Evolutionary conservation across 2,888 invertebrate genomes (phyloP).

Genomic region (Temnothorax rugatulus): DNA sequence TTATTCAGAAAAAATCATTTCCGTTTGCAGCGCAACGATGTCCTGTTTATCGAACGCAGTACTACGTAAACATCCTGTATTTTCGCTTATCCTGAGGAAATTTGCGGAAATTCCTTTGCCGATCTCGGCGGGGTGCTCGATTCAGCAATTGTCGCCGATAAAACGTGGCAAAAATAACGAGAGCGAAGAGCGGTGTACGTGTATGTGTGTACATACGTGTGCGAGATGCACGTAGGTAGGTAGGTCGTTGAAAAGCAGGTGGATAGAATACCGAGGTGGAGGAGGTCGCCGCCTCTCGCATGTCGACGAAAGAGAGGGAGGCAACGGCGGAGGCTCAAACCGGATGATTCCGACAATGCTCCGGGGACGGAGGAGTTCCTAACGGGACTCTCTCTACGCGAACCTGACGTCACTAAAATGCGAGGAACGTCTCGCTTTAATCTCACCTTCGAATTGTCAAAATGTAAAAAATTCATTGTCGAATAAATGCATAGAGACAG

Average conservation of each 20-base stretch:
- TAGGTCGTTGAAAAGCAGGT: conserved; percentile 67
- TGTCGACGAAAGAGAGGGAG: conserved; percentile 37
- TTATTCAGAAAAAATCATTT: not conserved
- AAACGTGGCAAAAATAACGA: conserved; percentile 55
- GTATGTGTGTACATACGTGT: not conserved
- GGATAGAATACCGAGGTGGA: conserved; percentile 61
- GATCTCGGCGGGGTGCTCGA: conserved; percentile 8
- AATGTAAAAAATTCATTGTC: not conserved
- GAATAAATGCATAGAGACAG: not conserved
- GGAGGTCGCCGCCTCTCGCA: conserved; percentile 32
- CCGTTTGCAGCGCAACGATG: not conserved
- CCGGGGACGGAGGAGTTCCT: conserved; percentile 61
- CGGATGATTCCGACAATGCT: conserved; percentile 71
- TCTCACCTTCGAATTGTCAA: conserved; percentile 25
- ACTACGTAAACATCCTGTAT: not conserved
- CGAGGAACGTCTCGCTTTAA: conserved; percentile 48
- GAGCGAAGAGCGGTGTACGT: conserved; percentile 27
- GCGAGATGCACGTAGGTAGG: conserved; percentile 44
- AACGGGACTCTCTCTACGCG: conserved; percentile 73
- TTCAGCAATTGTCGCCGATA: conserved; percentile 47
- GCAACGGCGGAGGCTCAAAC: conserved; percentile 55
- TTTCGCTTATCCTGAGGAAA: conserved; percentile 4
- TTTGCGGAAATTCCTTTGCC: not conserved
- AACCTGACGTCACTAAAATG: conserved; percentile 70
- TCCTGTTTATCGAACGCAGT: not conserved